Evolutionary conservation across 1,140 invertebrate genomes (phyloP).

Genomic region (Caenorhabditis brenneri): DNA sequence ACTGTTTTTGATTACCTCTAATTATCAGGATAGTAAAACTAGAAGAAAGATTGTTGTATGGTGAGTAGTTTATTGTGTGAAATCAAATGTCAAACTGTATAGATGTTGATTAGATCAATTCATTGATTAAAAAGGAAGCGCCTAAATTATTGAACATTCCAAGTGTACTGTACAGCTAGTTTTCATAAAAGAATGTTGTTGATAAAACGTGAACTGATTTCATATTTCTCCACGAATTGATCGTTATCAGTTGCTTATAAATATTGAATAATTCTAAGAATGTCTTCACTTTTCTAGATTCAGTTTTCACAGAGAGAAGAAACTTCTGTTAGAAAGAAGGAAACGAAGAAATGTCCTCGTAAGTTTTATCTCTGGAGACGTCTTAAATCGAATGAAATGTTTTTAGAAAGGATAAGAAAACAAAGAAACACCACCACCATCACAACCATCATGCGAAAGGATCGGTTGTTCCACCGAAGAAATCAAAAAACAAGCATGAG

Average conservation of each 20-base stretch:
- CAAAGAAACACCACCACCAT: not conserved
- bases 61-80: no score
- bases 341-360: not conserved
- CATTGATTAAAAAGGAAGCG: not conserved
- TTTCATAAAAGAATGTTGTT: no score
- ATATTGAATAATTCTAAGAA: no score
- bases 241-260: no score
- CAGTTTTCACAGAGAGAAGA: not conserved
- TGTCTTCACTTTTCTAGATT: not conserved
- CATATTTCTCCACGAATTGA: no score
- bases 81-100: no score
- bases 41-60: no score
- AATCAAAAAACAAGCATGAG: not conserved
- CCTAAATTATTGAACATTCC: no score
- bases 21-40: no score
- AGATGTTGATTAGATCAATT: not conserved
- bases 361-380: not conserved
- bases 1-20: no score
- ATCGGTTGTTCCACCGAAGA: conserved; percentile 2
- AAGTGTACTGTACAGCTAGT: no score
- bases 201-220: no score
- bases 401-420: conserved; percentile 14
- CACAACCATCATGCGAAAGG: not conserved
- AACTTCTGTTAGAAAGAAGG: not conserved
- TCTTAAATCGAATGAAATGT: not conserved